Base-by-base conservation (phyloP, 2,113 vertebrate species). In the Lanius collurio region DNA sequence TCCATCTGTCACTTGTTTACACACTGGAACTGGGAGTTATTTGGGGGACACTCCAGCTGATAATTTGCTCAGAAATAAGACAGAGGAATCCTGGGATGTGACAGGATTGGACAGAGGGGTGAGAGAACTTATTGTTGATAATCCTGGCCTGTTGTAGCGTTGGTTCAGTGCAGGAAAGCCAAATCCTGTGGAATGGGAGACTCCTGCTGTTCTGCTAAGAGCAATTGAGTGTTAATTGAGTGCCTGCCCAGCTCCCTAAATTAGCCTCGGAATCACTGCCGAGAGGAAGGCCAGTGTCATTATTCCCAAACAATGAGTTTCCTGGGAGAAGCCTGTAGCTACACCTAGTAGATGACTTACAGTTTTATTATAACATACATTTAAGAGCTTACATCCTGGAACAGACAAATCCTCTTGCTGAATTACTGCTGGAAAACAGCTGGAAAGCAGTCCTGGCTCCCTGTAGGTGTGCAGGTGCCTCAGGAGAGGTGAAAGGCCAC, bases 1-100 rank as follows among this genome's bases (percentile, higher is more conserved):
- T 75, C 80, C 52, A 15, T 94, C 82, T 65, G 83, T 49, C 49
- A 5, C 70, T 87, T 85, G 93, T 95, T 95, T 89, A 69, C 59
- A 7, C 42, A 1, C 21, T 59, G 42, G 44, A 65, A 11, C 14
- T 42, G 55, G 77, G 74, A 85, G 46, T 85, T 85, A 22, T n/a
- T 47, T 50, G 89, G 46, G 44, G 68, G 55, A 46, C 71, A 12
- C 53, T 68, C 13, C 28, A n/a, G 57, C 18, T 78, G 49, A n/a
- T 31, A 13, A 9, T n/a, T 53, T 2, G 10, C n/a, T 70, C 44
- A 30, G 44, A 57, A 90, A 31, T 46, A 33, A 90, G 30, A 8
- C 49, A 30, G 70, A n/a, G n/a, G 50, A 67, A 26, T 90, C 71
- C 67, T 24, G 20, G 23, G 9, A 4, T 35, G 4, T 22, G 56